These are phyloP conservation scores for Hippocampus mohnikei DNA, from an alignment of 2,113 vertebrate genomes.

Conservation along the genomic window DNA sequence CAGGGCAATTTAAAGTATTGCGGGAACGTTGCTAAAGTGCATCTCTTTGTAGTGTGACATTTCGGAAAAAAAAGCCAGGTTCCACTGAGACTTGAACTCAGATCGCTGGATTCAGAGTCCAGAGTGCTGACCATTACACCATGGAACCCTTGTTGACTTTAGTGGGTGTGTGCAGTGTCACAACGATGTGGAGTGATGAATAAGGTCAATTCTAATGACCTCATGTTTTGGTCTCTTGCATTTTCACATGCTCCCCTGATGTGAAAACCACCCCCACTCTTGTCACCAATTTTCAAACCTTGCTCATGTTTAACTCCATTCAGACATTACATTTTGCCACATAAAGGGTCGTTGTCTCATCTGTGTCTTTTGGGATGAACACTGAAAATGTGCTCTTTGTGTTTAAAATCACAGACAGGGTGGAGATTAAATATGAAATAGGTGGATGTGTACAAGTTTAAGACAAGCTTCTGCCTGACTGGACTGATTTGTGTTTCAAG, in stretches of 20 bases:
- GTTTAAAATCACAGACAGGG: not conserved
- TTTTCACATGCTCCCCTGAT: constrained; percentile 55
- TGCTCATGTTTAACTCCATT: not conserved
- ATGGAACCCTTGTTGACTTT: constrained; percentile 63
- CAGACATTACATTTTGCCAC: not conserved
- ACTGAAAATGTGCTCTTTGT: not conserved
- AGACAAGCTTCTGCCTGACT: not conserved
- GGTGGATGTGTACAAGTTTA: not conserved
- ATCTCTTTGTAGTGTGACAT: not conserved
- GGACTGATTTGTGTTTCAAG: no score
- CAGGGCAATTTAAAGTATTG: not conserved
- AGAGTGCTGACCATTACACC: constrained; percentile 84
- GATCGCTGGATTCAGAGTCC: constrained; percentile 82
- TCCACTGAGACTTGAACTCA: constrained; percentile 79
- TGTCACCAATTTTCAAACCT: constrained; percentile 24
- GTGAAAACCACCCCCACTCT: constrained; percentile 35
- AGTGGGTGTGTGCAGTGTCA: constrained; percentile 1
- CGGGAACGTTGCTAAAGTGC: not conserved
- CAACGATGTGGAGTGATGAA: constrained; percentile 18
- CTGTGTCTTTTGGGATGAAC: not conserved
- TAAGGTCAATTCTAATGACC: constrained; percentile 39
- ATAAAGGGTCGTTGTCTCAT: not conserved
- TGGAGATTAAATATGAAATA: not conserved
- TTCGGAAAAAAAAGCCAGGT: constrained; percentile 24
- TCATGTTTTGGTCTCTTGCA: constrained; percentile 25